Conservation (phyloP, 2,888 invertebrate genomes). For the Phytoseiulus persimilis region DNA sequence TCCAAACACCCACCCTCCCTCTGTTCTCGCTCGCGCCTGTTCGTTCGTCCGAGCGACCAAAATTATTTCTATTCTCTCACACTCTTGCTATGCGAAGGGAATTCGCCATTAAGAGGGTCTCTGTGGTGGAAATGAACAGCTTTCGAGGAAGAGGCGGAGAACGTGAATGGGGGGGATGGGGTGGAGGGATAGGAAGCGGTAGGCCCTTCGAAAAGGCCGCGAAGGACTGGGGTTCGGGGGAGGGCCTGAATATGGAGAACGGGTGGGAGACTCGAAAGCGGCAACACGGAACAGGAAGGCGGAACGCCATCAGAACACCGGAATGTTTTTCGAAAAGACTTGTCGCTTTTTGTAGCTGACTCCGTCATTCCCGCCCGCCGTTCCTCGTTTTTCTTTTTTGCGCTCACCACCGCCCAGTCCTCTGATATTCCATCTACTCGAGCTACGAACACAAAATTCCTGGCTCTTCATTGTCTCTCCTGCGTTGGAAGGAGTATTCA, state of each 20-base stretch:
- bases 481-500: too few relatives aligned
- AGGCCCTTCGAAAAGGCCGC: too few relatives aligned
- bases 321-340: not conserved
- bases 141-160: not conserved
- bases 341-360: not conserved
- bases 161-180: not conserved
- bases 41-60: not conserved
- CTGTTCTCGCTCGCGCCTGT: not conserved
- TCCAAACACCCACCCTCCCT: not conserved
- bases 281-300: not conserved
- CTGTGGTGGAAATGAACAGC: not conserved
- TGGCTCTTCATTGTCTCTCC: not conserved
- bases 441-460: not conserved
- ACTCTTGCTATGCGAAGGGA: not conserved
- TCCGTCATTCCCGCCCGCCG: not conserved
- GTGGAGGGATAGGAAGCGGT: not conserved
- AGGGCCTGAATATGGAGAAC: not conserved
- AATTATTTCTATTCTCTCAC: not conserved
- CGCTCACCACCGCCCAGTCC: not conserved
- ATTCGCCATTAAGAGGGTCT: not conserved
- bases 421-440: not conserved
- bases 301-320: not conserved
- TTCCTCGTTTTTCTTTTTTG: not conserved
- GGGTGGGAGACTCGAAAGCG: not conserved
- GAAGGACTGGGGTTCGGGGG: too few relatives aligned